Base-by-base conservation (phyloP, 2,888 invertebrate genomes). In the Melitaea athalia region DNA sequence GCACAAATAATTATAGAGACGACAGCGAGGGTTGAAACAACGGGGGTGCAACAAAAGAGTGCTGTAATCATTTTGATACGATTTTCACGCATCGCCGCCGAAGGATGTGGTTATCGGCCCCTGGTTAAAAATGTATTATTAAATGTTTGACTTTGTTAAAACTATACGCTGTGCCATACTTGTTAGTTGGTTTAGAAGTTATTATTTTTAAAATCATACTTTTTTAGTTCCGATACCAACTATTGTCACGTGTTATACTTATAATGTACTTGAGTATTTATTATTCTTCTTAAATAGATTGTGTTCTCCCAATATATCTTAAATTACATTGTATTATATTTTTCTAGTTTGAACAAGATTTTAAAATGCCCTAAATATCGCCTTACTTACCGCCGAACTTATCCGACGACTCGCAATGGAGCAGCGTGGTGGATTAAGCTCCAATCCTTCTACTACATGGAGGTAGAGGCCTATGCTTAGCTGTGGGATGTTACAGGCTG, bases 21-120 rank as follows among this genome's bases (percentile, higher is more conserved):
- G 75, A 74, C 68, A 68, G 68, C 75, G 76, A 81, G 85, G 85
- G 86, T 83, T 83, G 79, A 77, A 77, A 75, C 76, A 74, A 72
- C 68, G 11, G 72, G 78, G 84, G 84, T 82, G 79, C 66, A 79
- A 84, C 83, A 85, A 87, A 85, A 79, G 82, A 82, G 78, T 76
- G 71, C 75, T 77, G 78, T 84, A 83, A 86, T 88, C 85, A 86
- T 87, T 89, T 87, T 86, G 85, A 88, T 88, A 83, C 86, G 87
- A 88, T 89, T 88, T 88, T 84, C 79, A 86, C 85, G 84, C 83
- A 76, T 77, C 86, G 76, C 74, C 76, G 81, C 76, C 77, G 78
- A 72, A 74, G 76, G 78, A 74, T 74, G 73, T 74, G 67, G 73
- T 61, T 70, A 66, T 50, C 57, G 64, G 55, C 49, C 63, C 64